A percentile compares a stretch with the other conserved stretches of the same genome.
These are phyloP conservation scores for Coccyzus lansbergi DNA, from an alignment of 2,797 vertebrate species.

Conservation along the genomic window DNA sequence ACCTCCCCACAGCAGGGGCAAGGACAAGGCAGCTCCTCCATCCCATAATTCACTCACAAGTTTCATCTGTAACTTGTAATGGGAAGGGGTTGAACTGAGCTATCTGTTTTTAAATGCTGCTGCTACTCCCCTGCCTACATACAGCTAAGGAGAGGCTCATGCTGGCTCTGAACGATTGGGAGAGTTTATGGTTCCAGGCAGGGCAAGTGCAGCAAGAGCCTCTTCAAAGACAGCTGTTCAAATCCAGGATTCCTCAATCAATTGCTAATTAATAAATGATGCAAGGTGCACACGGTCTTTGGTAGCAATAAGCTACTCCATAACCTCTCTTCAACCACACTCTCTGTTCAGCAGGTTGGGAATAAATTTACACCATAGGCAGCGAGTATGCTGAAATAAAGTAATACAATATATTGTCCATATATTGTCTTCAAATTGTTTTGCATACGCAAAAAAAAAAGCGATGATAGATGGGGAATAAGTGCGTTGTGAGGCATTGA, in stretches of 20 bases:
- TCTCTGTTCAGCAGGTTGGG: background rate
- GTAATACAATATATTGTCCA: background rate
- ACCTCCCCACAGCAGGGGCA: background rate
- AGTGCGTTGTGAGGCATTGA: background rate
- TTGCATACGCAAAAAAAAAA: background rate
- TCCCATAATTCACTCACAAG: background rate
- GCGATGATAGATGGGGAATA: background rate
- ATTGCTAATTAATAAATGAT: background rate
- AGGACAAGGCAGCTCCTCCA: background rate
- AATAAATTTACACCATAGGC: background rate
- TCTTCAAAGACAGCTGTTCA: background rate
- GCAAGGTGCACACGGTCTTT: background rate
- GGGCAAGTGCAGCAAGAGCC: background rate
- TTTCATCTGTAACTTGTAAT: constrained; percentile 45
- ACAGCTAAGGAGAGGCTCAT: background rate
- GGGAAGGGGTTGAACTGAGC: constrained; percentile 29
- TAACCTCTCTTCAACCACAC: background rate
- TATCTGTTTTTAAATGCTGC: constrained; percentile 43
- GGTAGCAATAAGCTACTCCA: accelerated
- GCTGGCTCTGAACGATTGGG: background rate
- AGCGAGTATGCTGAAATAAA: background rate
- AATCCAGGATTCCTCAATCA: background rate
- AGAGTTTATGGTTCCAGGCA: background rate
- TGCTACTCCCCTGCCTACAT: constrained; percentile 11
- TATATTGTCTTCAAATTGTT: background rate